These are phyloP conservation scores for Apodemus speciosus DNA, from an alignment of 2,113 vertebrate genomes.

Conservation along the genomic window DNA sequence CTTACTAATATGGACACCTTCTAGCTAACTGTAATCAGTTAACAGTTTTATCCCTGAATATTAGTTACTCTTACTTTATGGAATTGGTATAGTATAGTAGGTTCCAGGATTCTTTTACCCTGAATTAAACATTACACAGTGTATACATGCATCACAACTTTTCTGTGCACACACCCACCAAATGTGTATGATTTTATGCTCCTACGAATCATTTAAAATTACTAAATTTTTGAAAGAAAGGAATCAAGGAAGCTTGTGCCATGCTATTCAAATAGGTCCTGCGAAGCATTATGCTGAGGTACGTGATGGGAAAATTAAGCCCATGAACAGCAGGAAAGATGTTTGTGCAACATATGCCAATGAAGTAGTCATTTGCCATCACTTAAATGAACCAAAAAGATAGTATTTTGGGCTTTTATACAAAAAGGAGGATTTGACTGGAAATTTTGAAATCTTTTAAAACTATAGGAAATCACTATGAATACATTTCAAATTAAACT, in stretches of 20 bases:
- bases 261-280: not conserved
- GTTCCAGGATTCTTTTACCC: not conserved
- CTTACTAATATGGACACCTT: not conserved
- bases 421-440: conserved; percentile 37
- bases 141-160: not conserved
- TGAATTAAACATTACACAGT: not conserved
- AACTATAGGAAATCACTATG: conserved; percentile 40
- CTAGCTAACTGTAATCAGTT: not conserved
- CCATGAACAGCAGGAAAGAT: conserved; percentile 2
- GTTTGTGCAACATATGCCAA: conserved; percentile 24
- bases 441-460: conserved; percentile 52
- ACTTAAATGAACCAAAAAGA: conserved; percentile 53
- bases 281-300: not conserved
- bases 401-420: conserved; percentile 40
- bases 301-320: not conserved
- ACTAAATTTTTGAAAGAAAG: not conserved
- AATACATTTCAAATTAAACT: conserved; percentile 49
- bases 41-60: not conserved
- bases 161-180: not conserved
- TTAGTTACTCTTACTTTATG: not conserved
- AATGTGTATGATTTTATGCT: not conserved
- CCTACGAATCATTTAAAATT: not conserved
- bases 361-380: conserved; percentile 40
- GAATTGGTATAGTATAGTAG: not conserved
- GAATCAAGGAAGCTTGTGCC: not conserved